Evolutionary conservation across 2,797 vertebrate genomes (phyloP).

Genomic region (Atherinosoma microstoma): DNA sequence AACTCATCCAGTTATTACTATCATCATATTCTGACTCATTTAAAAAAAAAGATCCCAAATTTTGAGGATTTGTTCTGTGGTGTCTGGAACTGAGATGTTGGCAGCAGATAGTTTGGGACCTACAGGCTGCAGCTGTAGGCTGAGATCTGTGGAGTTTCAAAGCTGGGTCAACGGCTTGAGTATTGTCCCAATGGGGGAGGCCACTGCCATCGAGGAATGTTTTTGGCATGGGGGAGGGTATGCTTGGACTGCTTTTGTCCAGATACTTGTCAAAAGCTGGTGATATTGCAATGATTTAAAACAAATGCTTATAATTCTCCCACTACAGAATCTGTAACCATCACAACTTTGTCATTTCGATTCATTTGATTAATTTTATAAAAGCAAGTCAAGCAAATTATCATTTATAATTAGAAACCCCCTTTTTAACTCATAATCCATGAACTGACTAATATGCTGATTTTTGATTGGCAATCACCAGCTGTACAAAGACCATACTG

Average conservation of each 20-base stretch:
- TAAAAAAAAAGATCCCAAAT: neutral
- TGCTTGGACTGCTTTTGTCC: conserved; percentile 5
- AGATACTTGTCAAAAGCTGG: neutral
- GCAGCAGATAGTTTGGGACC: neutral
- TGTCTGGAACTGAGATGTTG: neutral
- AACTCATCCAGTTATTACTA: neutral
- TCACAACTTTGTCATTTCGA: neutral
- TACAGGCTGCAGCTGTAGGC: neutral
- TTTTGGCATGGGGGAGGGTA: neutral
- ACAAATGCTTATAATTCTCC: neutral
- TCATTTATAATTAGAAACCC: neutral
- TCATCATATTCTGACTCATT: neutral
- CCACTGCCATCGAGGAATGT: neutral
- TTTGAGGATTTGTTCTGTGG: neutral
- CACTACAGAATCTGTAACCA: neutral
- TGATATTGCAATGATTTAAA: neutral
- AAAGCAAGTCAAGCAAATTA: neutral
- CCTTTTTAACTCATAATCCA: neutral
- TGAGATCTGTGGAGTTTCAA: neutral
- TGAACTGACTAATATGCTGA: neutral
- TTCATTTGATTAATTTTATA: neutral
- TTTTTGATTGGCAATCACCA: neutral
- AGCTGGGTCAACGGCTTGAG: conserved; percentile 3
- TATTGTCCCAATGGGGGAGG: neutral
- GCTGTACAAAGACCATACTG: neutral